phyloP scores from a whole-genome alignment of 2,888 invertebrate genomes.

The Campoletis raptor region DNA sequence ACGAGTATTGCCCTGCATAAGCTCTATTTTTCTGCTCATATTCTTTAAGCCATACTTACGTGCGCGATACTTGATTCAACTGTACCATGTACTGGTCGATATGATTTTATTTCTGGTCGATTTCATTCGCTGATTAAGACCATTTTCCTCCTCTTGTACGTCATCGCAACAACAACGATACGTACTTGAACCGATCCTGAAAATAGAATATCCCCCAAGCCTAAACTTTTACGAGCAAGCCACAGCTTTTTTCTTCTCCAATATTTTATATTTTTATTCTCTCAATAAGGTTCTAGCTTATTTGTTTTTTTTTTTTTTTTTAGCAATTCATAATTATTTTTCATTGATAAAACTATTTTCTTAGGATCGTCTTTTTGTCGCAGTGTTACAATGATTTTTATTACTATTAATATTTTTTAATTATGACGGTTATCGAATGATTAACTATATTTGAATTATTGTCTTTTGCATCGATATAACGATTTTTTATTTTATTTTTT shows the following conservation, averaged over 20 bases:
- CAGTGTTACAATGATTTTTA: background rate
- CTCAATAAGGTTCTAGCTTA: background rate
- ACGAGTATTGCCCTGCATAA: background rate
- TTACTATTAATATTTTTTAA: too few relatives aligned
- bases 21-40: constrained; percentile 10
- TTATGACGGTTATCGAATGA: too few relatives aligned
- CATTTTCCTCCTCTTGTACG: constrained; percentile 19
- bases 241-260: background rate
- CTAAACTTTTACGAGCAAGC: background rate
- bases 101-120: background rate
- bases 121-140: constrained; percentile 10
- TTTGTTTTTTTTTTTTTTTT: too few relatives aligned
- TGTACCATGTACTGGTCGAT: background rate
- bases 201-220: constrained; percentile 6
- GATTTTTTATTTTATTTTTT: too few relatives aligned
- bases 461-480: too few relatives aligned
- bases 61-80: background rate
- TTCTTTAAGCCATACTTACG: background rate
- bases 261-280: background rate
- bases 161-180: constrained; percentile 15
- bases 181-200: constrained; percentile 4
- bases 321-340: background rate
- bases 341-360: background rate
- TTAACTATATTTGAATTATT: too few relatives aligned
- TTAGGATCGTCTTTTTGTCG: background rate